A percentile compares a stretch with the other conserved stretches of the same genome.
Evolutionary conservation across 2,113 vertebrate species (phyloP).

Genomic region (Microtus pennsylvanicus): DNA sequence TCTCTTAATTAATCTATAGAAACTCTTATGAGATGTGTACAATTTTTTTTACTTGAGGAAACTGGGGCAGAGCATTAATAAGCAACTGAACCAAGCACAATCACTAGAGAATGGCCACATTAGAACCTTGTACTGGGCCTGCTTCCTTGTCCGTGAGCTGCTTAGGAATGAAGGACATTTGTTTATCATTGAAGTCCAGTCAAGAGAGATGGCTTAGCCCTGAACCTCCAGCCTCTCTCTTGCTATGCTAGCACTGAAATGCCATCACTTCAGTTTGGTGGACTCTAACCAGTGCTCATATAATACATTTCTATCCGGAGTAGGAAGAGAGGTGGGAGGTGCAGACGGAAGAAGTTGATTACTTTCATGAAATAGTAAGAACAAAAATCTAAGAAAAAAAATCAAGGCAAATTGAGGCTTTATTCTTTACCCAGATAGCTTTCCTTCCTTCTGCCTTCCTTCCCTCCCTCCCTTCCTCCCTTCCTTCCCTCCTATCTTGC

Average conservation of each 20-base stretch:
- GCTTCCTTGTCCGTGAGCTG: background rate
- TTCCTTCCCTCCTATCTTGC: background rate
- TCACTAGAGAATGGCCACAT: background rate
- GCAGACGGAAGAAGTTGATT: background rate
- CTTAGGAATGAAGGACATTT: background rate
- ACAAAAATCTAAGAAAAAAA: background rate
- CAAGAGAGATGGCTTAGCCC: background rate
- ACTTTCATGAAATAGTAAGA: background rate
- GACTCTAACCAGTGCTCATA: background rate
- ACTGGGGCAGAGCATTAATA: background rate
- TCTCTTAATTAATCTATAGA: constrained; percentile 11
- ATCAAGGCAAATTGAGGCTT: background rate
- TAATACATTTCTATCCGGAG: background rate
- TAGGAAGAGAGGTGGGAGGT: background rate
- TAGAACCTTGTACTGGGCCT: background rate
- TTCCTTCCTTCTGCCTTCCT: background rate
- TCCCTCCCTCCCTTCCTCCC: background rate
- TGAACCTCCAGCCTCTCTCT: background rate
- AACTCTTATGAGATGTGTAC: background rate
- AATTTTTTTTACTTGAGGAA: background rate
- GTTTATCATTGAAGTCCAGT: background rate
- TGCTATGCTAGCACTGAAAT: background rate
- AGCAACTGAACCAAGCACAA: background rate
- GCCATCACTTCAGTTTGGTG: background rate
- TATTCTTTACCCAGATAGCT: background rate